phyloP scores from a whole-genome alignment of 2,797 vertebrate genomes.

The Gallinago solitaria region DNA sequence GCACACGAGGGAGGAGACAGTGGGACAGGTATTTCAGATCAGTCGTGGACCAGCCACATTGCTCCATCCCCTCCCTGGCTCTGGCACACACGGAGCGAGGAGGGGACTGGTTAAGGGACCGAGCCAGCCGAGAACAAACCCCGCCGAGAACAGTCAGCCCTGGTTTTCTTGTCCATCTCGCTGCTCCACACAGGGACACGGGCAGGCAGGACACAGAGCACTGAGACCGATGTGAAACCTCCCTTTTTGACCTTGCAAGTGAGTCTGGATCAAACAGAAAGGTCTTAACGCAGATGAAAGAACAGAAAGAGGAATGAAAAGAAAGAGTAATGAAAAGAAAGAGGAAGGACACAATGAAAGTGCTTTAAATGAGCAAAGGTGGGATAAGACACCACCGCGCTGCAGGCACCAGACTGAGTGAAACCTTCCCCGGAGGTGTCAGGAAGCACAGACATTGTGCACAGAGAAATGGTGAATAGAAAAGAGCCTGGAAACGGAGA shows the following conservation, averaged over 20 bases:
- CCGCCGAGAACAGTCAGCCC: not conserved
- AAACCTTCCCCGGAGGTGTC: not conserved
- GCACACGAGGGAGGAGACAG: not conserved
- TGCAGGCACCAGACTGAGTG: not conserved
- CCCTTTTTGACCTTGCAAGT: not conserved
- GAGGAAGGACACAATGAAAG: not conserved
- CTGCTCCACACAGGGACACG: not conserved
- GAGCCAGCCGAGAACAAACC: not conserved
- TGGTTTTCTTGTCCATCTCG: not conserved
- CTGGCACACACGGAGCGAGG: not conserved
- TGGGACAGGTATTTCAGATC: not conserved
- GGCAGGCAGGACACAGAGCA: not conserved
- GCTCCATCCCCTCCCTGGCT: not conserved
- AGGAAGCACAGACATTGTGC: not conserved
- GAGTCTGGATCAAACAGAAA: not conserved
- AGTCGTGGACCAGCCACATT: fast-evolving
- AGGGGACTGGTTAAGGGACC: not conserved
- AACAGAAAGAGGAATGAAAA: not conserved
- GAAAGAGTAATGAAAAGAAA: not conserved
- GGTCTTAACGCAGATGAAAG: not conserved
- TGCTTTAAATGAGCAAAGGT: not conserved
- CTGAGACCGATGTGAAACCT: not conserved
- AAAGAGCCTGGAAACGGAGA: not conserved
- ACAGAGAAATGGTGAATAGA: not conserved
- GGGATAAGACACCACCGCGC: not conserved